Conservation (phyloP, 2,888 invertebrate genomes). For the Drosophila setosimentum region DNA sequence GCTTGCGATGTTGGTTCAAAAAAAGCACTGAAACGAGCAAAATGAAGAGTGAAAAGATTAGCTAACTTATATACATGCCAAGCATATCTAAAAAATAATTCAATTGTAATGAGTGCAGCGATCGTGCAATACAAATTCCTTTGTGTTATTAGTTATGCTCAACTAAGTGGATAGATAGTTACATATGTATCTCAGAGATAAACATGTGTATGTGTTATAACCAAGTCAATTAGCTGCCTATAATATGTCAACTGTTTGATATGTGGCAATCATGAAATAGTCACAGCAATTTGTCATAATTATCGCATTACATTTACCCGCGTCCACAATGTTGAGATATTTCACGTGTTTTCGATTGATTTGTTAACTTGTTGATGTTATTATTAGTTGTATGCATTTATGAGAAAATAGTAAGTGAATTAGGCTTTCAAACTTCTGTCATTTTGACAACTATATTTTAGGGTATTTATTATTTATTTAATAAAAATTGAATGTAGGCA, state of each 20-base stretch:
- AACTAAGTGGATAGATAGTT: conserved; percentile 12
- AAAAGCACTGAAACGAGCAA: conserved; percentile 43
- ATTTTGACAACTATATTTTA: not conserved
- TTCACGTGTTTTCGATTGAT: conserved; percentile 9
- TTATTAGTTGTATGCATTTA: conserved; percentile 6
- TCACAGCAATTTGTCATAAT: conserved; percentile 36
- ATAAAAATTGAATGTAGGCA: not conserved
- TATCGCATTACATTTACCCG: conserved; percentile 41
- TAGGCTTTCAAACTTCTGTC: not conserved
- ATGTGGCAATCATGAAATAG: conserved; percentile 57
- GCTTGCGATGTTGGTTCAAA: conserved; percentile 18
- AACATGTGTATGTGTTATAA: conserved; percentile 26
- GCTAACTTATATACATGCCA: conserved; percentile 8
- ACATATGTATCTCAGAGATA: conserved; percentile 18
- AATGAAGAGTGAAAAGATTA: conserved; percentile 20
- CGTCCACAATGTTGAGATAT: not conserved
- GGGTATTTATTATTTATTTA: not conserved
- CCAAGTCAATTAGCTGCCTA: conserved; percentile 43
- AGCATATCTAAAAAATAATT: conserved; percentile 18
- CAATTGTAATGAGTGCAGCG: conserved; percentile 23
- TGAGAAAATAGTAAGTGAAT: not conserved
- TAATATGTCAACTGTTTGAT: conserved; percentile 45
- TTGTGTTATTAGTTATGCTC: conserved; percentile 5
- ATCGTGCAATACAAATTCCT: conserved; percentile 38
- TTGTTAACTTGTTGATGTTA: conserved; percentile 9